Evolutionary conservation across 2,113 vertebrate genomes (phyloP), one percentile per base, ranked within the genome.

Genomic region (Setophaga petechia): DNA sequence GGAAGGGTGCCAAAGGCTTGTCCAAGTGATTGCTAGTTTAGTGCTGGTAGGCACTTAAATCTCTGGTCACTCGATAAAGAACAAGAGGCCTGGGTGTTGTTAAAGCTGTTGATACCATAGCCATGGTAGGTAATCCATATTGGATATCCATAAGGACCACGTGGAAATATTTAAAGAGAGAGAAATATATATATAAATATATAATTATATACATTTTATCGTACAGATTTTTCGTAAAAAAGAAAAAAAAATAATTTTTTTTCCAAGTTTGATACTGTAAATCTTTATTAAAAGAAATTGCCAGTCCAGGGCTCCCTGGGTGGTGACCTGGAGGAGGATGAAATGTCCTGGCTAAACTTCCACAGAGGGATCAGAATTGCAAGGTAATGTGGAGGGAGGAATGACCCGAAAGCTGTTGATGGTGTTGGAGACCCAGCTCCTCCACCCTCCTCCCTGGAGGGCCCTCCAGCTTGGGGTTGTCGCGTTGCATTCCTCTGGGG

Each of bases 91-190:
- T 92, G 94, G 79, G 92, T 90, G 88, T 97, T 89, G 94, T 94
- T 93, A 96, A 94, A 97, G 96, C 97, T 96, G 97, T 98, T 71
- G 75, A 92, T 95, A 94, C 97, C 97, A 95, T 97, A 94, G 96
- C 96, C 97, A 97, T 98, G 98, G 98, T 98, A 98, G 98, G 98
- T 99, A 99, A 99, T 99, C 99, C 99, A 99, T 99, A 99, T 99
- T 99, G 99, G 99, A 99, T 99, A 97, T 98, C 97, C 97, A 95
- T 98, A 98, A 97, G 98, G 98, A 97, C 98, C 97, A 96, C 93
- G 93, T 98, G 97, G 95, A 97, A 96, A 97, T 98, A 98, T 98
- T 98, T 98, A 98, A 98, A 97, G 98, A 97, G 97, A 98, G 98
- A 98, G 98, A 94, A 97, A 98, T 98, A 98, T 98, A 98, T 98